A percentile compares a stretch with the other conserved stretches of the same genome.
Conservation (phyloP, 2,113 vertebrate genomes). For the Piprites chloris region DNA sequence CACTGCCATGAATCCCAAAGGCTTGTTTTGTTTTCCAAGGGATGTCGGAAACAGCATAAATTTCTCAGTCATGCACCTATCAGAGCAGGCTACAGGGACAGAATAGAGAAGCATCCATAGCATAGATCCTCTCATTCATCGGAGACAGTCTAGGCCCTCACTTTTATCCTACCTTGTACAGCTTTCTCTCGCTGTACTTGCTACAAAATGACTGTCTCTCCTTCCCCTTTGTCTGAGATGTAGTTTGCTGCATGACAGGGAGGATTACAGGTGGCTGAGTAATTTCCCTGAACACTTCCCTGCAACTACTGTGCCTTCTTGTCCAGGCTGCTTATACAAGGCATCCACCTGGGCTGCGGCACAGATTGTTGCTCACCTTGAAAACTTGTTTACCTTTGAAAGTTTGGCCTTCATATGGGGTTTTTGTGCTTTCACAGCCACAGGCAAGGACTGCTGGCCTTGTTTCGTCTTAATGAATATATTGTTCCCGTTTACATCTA, state of each 20-base stretch:
- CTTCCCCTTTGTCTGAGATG: background rate
- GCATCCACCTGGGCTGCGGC: background rate
- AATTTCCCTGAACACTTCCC: background rate
- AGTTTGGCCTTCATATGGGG: background rate
- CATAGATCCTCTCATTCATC: background rate
- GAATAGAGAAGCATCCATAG: background rate
- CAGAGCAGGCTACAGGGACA: background rate
- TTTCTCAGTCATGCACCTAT: background rate
- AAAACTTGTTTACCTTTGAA: background rate
- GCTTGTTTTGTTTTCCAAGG: background rate
- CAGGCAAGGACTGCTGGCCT: background rate
- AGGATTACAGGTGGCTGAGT: background rate
- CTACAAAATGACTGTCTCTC: background rate
- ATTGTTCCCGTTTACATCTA: background rate
- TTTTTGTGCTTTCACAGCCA: background rate
- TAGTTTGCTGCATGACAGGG: background rate
- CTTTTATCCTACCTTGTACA: background rate
- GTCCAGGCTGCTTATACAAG: background rate
- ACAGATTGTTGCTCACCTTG: background rate
- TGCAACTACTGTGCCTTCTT: background rate
- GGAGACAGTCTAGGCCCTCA: background rate
- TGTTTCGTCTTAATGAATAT: background rate
- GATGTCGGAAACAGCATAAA: background rate
- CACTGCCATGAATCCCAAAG: background rate
- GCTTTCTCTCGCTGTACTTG: background rate